A percentile compares a stretch with the other conserved stretches of the same genome.
Conservation (phyloP, 2,797 vertebrate species). For the Sphenodon punctatus region DNA sequence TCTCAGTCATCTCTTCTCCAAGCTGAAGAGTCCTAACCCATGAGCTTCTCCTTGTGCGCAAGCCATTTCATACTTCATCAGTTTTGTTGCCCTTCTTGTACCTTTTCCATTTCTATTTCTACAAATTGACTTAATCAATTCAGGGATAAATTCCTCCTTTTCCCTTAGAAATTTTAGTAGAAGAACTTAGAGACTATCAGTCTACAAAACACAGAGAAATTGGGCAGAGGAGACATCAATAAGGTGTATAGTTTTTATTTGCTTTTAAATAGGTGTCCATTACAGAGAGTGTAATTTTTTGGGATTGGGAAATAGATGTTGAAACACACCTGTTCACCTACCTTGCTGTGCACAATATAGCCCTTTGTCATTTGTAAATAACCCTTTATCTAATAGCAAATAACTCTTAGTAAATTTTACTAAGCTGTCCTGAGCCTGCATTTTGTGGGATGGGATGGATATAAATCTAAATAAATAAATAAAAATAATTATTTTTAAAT, state of each 20-base stretch:
- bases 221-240: not conserved
- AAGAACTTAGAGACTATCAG: not conserved
- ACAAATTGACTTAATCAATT: not conserved
- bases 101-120: too few relatives aligned
- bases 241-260: rapidly evolving
- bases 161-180: not conserved
- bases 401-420: too few relatives aligned
- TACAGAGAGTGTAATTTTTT: rapidly evolving
- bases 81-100: too few relatives aligned
- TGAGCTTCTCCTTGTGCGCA: too few relatives aligned
- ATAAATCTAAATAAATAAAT: too few relatives aligned
- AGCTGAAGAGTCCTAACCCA: too few relatives aligned
- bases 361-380: not conserved
- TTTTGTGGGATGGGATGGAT: too few relatives aligned
- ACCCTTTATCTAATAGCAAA: not conserved
- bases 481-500: too few relatives aligned
- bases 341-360: not conserved
- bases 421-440: too few relatives aligned
- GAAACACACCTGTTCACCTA: not conserved
- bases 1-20: too few relatives aligned
- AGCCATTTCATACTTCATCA: too few relatives aligned
- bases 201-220: rapidly evolving
- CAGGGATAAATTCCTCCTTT: not conserved
- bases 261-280: rapidly evolving
- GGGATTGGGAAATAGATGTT: not conserved